Base-by-base conservation (phyloP, 2,113 vertebrate species). In the Equus przewalskii region DNA sequence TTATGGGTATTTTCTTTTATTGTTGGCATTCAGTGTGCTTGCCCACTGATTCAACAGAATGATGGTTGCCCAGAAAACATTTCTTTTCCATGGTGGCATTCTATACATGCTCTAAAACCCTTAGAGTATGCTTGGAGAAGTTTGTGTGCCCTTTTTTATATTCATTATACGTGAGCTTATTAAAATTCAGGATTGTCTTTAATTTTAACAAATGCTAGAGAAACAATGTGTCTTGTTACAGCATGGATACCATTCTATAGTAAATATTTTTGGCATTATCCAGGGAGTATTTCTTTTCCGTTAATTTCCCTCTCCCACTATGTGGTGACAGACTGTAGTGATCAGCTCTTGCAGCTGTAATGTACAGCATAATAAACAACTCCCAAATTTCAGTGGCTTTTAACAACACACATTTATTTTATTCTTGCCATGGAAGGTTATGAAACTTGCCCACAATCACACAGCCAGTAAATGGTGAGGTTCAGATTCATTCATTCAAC, bases 401-500 rank as follows among this genome's bases (percentile, higher is more conserved):
- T 69, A 64, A 83, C 11, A 58, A 51, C 65, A 83, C 54, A 64
- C 54, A 64, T 81, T 84, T 41, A 11, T n/a, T 54, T 89, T 62
- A 54, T 56, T 95, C 41, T 85, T 16, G 28, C 19, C 36, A 41
- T 6, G 28, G 11, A 9, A 82, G 6, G 28, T 79, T 65, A 44
- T 78, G 41, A 73, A 85, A 33, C 6, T 69, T 84, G 22, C 60
- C 58, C 33, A 81, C 56, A 72, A n/a, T 76, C 73, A 69, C 1
- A 22, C 5, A 49, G 22, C 26, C 90, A 60, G 58, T 80, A 41
- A 83, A 70, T 30, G 36, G 49, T 46, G 41, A 94, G 46, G 15
- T 33, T 51, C 56, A 79, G 64, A 88, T 88, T 79, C 70, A 95
- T 44, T 91, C 18, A 28, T 78, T 95, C 88, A 86, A 5, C 11